Conservation (phyloP, 1,140 invertebrate species). For the Planococcus citri region DNA sequence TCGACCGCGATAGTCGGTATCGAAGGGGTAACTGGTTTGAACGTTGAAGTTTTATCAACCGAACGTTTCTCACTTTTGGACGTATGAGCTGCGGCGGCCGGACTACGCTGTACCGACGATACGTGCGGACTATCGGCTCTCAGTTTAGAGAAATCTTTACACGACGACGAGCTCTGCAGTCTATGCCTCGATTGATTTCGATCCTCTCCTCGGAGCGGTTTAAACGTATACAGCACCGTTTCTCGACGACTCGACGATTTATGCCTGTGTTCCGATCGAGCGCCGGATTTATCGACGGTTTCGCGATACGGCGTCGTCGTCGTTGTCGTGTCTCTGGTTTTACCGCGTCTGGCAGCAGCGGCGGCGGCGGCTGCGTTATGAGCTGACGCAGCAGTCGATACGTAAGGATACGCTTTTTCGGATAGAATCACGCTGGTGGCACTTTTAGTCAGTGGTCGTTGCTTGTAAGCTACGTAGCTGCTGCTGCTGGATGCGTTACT, state of each 20-base stretch:
- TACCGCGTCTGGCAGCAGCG: constrained; percentile 24
- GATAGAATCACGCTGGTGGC: constrained; percentile 49
- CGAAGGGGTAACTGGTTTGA: not conserved
- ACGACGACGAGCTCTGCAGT: not conserved
- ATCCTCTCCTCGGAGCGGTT: not conserved
- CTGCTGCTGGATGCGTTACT: no score
- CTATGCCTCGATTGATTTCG: not conserved
- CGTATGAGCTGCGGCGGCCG: not conserved
- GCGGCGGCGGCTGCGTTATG: constrained; percentile 14
- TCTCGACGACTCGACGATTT: constrained; percentile 22
- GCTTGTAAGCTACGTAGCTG: constrained; percentile 11
- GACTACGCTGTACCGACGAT: not conserved
- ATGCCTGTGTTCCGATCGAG: constrained; percentile 23
- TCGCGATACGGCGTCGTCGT: constrained; percentile 40
- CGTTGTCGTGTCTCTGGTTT: constrained; percentile 43
- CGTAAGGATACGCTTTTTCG: constrained; percentile 54
- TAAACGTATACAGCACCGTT: not conserved
- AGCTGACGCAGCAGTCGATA: constrained; percentile 28
- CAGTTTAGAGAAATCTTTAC: not conserved
- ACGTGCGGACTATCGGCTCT: not conserved
- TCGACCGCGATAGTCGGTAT: not conserved
- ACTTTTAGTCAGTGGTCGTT: constrained; percentile 39
- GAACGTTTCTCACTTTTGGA: not conserved
- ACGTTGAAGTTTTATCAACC: not conserved
- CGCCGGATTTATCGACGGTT: constrained; percentile 25